Base-by-base conservation (phyloP, 2,888 invertebrate species). In the Cantharis flavilabris region DNA sequence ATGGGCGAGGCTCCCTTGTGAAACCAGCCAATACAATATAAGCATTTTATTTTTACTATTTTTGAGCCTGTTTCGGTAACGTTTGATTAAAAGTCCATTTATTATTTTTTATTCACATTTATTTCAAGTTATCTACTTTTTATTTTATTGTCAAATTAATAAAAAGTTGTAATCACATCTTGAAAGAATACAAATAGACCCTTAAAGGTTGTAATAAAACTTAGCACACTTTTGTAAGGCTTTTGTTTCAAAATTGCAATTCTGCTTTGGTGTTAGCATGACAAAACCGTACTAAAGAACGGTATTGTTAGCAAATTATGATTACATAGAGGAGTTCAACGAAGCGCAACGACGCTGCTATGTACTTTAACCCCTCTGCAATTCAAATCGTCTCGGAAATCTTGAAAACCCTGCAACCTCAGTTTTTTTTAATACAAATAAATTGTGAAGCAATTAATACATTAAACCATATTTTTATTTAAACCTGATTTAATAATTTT, bases 261-360 rank as follows among this genome's bases (percentile, higher is more conserved):
- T 72, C 64, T 69, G 16, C 49, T 62, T 65, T 69, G 33, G 33
- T 30, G 72, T 80, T 80, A 81, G 75, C 81, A 81, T 81, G 74
- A 81, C 81, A 80, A 80, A 80, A 81, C 79, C 67, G 67, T 73
- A 65, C 78, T 81, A 81, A 81, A 81, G 81, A 81, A 79, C 77
- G 72, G 80, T 80, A 81, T 81, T 81, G 81, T 81, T 81, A 70
- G 76, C 77, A 76, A 75, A 76, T 78, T 75, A 71, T 81, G 81
- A 81, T 81, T 79, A 79, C 79, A 74, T 70, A 49, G 74, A 62
- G 76, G 70, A 62, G 72, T 49, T 70, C 76, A 76, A 26, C 72
- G 69, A 74, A 71, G 79, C 76, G 78, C 72, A 71, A 63, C 33
- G 13, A 62, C 72, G 70, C 28, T 69, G 10, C 70, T 14, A 49